Evolutionary conservation across 2,797 vertebrate species (phyloP).

Genomic region (Allobates femoralis): DNA sequence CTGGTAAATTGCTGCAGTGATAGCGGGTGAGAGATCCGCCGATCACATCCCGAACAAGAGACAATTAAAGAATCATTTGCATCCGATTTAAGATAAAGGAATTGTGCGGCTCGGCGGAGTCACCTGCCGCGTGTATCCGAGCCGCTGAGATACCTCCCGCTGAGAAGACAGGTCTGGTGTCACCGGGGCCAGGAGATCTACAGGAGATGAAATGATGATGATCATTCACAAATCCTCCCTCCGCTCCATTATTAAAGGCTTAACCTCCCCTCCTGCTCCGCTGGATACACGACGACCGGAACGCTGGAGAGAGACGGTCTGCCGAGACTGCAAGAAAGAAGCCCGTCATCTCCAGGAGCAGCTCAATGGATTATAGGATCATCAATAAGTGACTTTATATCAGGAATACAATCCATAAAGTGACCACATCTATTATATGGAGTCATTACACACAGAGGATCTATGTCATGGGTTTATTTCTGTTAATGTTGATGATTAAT

Average conservation of each 20-base stretch:
- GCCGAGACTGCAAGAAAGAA: neutral
- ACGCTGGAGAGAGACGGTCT: too few species aligned
- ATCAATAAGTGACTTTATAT: too few species aligned
- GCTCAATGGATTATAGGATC: too few species aligned
- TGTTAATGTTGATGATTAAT: too few species aligned
- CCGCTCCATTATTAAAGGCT: neutral
- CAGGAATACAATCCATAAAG: too few species aligned
- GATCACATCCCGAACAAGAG: conserved; percentile 14
- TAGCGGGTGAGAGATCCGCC: neutral
- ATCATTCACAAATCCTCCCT: conserved; percentile 17
- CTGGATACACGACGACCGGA: neutral
- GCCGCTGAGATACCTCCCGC: neutral
- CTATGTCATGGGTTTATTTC: too few species aligned
- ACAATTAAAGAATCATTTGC: conserved; percentile 50
- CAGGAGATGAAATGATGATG: conserved; percentile 14
- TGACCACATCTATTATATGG: too few species aligned
- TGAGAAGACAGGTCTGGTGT: conserved; percentile 33
- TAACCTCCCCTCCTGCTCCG: neutral
- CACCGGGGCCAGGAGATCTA: conserved; percentile 14
- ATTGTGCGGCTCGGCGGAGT: neutral
- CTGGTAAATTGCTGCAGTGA: neutral
- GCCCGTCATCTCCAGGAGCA: too few species aligned
- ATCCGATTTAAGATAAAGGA: conserved; percentile 18
- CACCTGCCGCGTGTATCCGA: neutral
- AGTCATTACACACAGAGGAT: too few species aligned